These are phyloP conservation scores for Squalus acanthias DNA, from an alignment of 2,797 vertebrate genomes.

Conservation along the genomic window DNA sequence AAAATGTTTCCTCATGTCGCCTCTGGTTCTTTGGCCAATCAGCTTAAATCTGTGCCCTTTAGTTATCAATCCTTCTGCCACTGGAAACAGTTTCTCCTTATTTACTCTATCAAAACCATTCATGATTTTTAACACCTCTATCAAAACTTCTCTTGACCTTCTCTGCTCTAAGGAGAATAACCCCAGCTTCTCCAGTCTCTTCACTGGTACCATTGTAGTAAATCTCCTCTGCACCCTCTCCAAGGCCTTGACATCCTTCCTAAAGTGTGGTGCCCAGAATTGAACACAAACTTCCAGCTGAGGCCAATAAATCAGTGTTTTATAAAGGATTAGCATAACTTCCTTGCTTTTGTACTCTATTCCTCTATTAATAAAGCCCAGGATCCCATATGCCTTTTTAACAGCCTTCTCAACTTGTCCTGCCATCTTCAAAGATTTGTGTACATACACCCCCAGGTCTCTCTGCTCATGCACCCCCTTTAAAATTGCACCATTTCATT, in stretches of 20 bases:
- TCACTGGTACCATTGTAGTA: neutral
- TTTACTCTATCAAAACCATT: neutral
- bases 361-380: neutral
- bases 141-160: too few relatives aligned
- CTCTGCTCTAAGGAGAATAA: neutral
- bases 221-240: neutral
- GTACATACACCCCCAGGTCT: neutral
- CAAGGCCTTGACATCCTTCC: neutral
- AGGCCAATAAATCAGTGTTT: too few relatives aligned
- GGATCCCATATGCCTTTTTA: neutral
- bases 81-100: neutral
- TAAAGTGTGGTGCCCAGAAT: neutral
- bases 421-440: neutral
- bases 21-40: neutral
- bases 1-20: too few relatives aligned
- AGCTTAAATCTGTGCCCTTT: neutral
- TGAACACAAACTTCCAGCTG: too few relatives aligned
- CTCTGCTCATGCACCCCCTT: neutral
- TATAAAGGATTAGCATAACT: too few relatives aligned
- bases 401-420: neutral
- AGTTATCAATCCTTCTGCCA: neutral
- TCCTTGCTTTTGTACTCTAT: too few relatives aligned
- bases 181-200: neutral
- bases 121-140: too few relatives aligned
- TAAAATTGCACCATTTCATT: too few relatives aligned